Conservation (phyloP, 2,797 vertebrate genomes). For the Rhabdomys pumilio region DNA sequence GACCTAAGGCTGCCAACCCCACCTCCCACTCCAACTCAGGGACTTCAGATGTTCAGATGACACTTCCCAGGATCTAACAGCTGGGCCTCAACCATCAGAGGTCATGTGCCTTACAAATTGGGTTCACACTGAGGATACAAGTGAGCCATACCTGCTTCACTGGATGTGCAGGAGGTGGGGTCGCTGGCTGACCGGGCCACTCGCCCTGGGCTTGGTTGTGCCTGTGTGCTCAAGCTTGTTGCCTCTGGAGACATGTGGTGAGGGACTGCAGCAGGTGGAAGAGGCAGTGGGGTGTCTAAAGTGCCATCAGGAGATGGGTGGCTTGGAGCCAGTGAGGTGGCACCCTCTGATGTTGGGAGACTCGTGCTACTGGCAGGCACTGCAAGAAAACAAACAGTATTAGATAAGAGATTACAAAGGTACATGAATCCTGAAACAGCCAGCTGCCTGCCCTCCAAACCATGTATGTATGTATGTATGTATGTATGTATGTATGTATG, state of each 20-base stretch:
- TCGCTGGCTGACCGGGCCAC: slow-evolving; percentile 97
- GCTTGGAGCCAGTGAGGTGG: slow-evolving; percentile 90
- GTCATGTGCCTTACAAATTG: neutral
- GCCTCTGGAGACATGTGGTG: slow-evolving; percentile 76
- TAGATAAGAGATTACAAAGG: rapidly evolving
- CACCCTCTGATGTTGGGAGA: slow-evolving; percentile 92
- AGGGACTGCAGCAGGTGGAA: slow-evolving; percentile 71
- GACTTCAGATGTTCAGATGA: neutral
- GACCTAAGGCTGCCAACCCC: neutral
- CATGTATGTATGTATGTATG: neutral
- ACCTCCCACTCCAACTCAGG: neutral
- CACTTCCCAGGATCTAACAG: neutral
- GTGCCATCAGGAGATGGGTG: slow-evolving; percentile 93
- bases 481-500: neutral
- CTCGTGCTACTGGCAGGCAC: slow-evolving; percentile 93
- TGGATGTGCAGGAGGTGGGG: slow-evolving; percentile 93
- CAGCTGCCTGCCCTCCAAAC: neutral
- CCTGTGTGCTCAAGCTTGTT: slow-evolving; percentile 82
- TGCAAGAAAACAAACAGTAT: slow-evolving; percentile 81
- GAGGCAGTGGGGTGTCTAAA: neutral
- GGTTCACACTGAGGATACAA: neutral
- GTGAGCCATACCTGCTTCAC: slow-evolving; percentile 89
- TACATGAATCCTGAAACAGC: rapidly evolving
- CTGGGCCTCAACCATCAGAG: neutral
- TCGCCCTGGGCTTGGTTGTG: slow-evolving; percentile 91